These are phyloP conservation scores for Dioctria linearis DNA, from an alignment of 2,888 invertebrate genomes.

Conservation along the genomic window DNA sequence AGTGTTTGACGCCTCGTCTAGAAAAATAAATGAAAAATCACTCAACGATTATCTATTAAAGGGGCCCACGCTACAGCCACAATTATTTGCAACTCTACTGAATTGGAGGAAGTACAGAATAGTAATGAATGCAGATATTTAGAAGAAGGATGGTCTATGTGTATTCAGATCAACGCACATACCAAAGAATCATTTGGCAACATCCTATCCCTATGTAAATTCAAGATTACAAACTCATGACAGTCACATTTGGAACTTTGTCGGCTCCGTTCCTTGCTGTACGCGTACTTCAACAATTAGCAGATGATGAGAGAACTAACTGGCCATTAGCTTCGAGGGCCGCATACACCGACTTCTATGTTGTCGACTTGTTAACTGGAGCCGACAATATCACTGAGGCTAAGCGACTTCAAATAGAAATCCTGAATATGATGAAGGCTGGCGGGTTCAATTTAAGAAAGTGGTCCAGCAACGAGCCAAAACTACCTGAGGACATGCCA, in stretches of 20 bases:
- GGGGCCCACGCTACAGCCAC: too few species aligned
- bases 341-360: not conserved
- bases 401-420: not conserved
- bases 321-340: not conserved
- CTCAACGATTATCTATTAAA: too few species aligned
- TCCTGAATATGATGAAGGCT: not conserved
- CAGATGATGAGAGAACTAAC: not conserved
- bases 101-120: too few species aligned
- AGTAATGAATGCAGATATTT: too few species aligned
- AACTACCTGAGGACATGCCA: not conserved
- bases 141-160: too few species aligned
- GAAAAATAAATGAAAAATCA: too few species aligned
- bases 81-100: too few species aligned
- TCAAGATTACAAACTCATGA: not conserved
- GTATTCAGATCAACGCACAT: too few species aligned
- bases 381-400: not conserved
- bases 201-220: not conserved
- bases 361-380: not conserved
- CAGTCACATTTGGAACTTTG: not conserved
- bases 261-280: not conserved
- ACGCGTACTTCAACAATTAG: not conserved
- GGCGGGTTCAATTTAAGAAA: not conserved
- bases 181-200: too few species aligned
- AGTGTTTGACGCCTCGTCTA: too few species aligned
- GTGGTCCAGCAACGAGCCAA: not conserved